Conservation (phyloP, 2,797 vertebrate species). For the Dicrostonyx torquatus region DNA sequence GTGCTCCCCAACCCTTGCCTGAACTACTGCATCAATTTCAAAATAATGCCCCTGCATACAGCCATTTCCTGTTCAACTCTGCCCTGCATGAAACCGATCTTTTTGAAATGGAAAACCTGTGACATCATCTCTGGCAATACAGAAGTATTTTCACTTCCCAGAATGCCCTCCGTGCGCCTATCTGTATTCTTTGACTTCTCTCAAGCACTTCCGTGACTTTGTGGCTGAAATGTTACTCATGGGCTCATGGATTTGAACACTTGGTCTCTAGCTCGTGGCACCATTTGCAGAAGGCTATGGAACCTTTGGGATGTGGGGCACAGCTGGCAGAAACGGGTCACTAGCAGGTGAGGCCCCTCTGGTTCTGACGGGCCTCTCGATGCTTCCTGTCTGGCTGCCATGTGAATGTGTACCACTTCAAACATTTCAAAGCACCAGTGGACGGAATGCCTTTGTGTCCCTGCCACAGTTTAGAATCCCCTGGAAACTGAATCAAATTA, state of each 20-base stretch:
- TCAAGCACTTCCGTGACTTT: background rate
- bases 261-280: background rate
- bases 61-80: background rate
- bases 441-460: background rate
- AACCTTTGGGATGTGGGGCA: background rate
- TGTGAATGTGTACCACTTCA: background rate
- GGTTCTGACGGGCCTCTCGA: background rate
- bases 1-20: background rate
- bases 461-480: background rate
- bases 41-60: background rate
- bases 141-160: background rate
- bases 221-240: background rate
- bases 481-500: background rate
- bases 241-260: background rate
- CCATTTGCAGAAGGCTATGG: background rate
- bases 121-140: background rate
- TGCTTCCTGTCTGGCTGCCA: background rate
- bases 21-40: background rate
- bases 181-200: background rate
- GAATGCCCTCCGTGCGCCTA: fast-evolving
- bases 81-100: background rate
- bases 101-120: background rate
- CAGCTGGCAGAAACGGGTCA: background rate
- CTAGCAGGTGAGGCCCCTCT: background rate
- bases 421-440: background rate